Base-by-base conservation (phyloP, 2,797 vertebrate species). In the Lagocephalus sceleratus region DNA sequence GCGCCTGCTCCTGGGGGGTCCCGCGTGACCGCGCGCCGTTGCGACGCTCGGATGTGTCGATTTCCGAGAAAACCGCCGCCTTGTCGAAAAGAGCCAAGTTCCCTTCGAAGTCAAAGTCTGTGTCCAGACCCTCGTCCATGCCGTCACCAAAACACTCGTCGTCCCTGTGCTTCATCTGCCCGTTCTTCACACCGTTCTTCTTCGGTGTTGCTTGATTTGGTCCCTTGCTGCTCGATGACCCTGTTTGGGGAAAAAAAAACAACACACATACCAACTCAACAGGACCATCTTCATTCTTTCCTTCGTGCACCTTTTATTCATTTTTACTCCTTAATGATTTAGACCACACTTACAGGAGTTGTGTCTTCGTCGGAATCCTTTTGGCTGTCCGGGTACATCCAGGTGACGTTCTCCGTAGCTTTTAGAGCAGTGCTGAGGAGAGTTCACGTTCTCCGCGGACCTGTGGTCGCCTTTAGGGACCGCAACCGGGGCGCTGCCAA, bases 11-110 rank as follows among this genome's bases (percentile, higher is more conserved):
- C 3, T 47, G 94, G 0, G 95, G 94, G 0, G 93, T 92, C 0
- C 95, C 95, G 0, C 94, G 87, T 21, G 95, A 94, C 20, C 94
- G 91, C 0, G 90, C 88, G 3, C 95, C 94, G 0, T 94, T 93
- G 72, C 92, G 90, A 5, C 94, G 90, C 76, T 97, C 96, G 0
- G 93, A 92, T 0, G 90, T 95, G 23, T 98, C 94, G 0, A 98
- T 98, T 86, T 98, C 94, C 26, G 98, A 95, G 57, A 99, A 99
- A 63, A 98, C 97, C 17, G 88, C 98, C 67, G 82, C 97, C 86
- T 99, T 99, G 89, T 99, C 96, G 48, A 99, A 99, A 12, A 99
- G 93, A 5, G 97, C 97, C 78, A 99, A 78, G 79, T 99, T 99
- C 43, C 96, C 97, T 63, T 99, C 97, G 20, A 99, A 99, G 71